Evolutionary conservation across 1,140 invertebrate genomes (phyloP).

Genomic region (Pseudomyrmex concolor): DNA sequence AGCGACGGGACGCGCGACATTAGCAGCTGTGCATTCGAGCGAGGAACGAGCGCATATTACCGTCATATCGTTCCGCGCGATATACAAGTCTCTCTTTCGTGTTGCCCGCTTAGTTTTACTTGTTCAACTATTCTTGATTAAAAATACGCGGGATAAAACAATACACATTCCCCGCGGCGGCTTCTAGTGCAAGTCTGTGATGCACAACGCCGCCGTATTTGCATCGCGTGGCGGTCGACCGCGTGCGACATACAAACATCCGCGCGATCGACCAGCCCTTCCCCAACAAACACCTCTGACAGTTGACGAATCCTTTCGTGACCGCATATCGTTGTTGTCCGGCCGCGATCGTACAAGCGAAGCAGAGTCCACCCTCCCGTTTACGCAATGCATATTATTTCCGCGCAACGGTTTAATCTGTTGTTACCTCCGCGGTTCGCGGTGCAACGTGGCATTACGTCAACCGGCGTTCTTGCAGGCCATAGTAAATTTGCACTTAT

Average conservation of each 20-base stretch:
- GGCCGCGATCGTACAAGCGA: constrained; percentile 12
- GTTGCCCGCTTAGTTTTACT: constrained; percentile 32
- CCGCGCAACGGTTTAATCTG: not conserved
- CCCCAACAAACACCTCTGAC: constrained; percentile 1
- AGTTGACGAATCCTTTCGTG: constrained; percentile 50
- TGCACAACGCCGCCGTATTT: not conserved
- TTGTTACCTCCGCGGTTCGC: not conserved
- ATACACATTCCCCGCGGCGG: not conserved
- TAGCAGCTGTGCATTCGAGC: constrained; percentile 6
- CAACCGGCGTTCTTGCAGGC: not conserved
- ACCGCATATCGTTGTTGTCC: constrained; percentile 11
- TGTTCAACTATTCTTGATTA: constrained; percentile 19
- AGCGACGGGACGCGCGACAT: not conserved
- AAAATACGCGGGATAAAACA: constrained; percentile 24
- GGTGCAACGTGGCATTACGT: not conserved
- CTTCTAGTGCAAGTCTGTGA: constrained; percentile 19
- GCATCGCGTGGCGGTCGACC: constrained; percentile 24
- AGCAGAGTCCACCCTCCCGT: not conserved
- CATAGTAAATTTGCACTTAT: not conserved
- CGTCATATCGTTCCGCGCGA: constrained; percentile 15
- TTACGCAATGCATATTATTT: constrained; percentile 38
- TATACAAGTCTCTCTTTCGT: constrained; percentile 5
- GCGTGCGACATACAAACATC: constrained; percentile 24
- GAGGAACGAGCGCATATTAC: not conserved
- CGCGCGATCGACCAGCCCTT: constrained; percentile 17